Evolutionary conservation across 1,140 invertebrate species (phyloP).

Genomic region (Armadillidium nasatum): DNA sequence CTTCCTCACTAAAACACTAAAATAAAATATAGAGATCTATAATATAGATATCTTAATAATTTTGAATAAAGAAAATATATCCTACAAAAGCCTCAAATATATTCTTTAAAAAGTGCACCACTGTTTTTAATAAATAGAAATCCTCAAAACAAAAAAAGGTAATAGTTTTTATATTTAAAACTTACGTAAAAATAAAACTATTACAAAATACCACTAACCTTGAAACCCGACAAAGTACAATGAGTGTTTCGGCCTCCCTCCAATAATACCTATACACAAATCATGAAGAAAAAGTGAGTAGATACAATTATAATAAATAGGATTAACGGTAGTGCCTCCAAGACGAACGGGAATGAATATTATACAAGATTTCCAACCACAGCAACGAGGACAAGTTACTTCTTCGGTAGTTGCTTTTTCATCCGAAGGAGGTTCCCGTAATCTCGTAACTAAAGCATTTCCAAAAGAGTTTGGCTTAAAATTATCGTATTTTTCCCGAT

Average conservation of each 20-base stretch:
- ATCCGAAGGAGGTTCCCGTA: background rate
- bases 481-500: background rate
- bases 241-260: constrained; percentile 83
- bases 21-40: too few species aligned
- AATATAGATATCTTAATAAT: too few species aligned
- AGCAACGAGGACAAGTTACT: constrained; percentile 9
- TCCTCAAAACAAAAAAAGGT: too few species aligned
- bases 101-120: too few species aligned
- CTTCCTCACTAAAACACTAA: too few species aligned
- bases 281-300: constrained; percentile 69
- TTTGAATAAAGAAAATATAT: too few species aligned
- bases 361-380: constrained; percentile 68
- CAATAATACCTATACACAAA: constrained; percentile 82
- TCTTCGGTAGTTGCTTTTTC: background rate
- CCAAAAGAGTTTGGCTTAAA: background rate
- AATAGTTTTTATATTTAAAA: background rate
- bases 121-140: too few species aligned
- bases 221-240: constrained; percentile 88
- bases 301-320: constrained; percentile 73
- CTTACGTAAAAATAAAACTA: background rate
- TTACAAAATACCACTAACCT: constrained; percentile 47
- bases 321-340: constrained; percentile 76
- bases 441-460: background rate
- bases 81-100: too few species aligned
- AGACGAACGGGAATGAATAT: constrained; percentile 78